Conservation (phyloP, 2,797 vertebrate genomes). For the Hoplostethus atlanticus region DNA sequence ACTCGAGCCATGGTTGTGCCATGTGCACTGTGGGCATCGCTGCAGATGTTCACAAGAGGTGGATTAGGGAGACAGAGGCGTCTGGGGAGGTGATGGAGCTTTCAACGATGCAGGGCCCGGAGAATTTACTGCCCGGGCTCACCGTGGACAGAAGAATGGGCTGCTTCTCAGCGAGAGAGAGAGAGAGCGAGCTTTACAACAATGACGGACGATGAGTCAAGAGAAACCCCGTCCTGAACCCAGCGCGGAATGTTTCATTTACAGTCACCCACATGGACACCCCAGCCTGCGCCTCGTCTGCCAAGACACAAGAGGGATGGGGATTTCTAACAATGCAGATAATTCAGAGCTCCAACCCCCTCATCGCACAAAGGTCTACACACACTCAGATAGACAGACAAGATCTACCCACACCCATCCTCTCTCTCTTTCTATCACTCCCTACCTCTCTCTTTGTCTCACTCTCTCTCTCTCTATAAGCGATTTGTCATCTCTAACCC, state of each 20-base stretch:
- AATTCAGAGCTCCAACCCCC: constrained; percentile 65
- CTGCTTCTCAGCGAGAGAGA: constrained; percentile 48
- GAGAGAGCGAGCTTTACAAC: constrained; percentile 57
- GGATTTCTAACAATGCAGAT: constrained; percentile 76
- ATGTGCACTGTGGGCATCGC: constrained; percentile 15
- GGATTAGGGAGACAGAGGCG: constrained; percentile 50
- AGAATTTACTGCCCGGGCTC: constrained; percentile 63
- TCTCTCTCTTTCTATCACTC: constrained; percentile 27
- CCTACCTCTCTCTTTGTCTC: constrained; percentile 51
- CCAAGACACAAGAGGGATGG: constrained; percentile 69
- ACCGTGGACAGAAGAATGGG: constrained; percentile 63
- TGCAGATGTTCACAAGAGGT: constrained; percentile 63
- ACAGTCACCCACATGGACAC: constrained; percentile 70
- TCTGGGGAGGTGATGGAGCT: constrained; percentile 58
- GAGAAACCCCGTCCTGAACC: constrained; percentile 76
- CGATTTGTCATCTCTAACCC: constrained; percentile 64
- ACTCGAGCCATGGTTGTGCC: constrained; percentile 31
- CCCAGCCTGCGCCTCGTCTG: constrained; percentile 60
- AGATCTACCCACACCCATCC: constrained; percentile 13
- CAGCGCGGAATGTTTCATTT: constrained; percentile 73
- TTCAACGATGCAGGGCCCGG: constrained; percentile 59
- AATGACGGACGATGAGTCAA: constrained; percentile 74
- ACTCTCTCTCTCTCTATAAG: constrained; percentile 29
- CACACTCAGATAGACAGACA: constrained; percentile 38
- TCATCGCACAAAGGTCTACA: constrained; percentile 39